A percentile compares a stretch with the other conserved stretches of the same genome.
These are phyloP conservation scores for Panorpa germanica DNA, from an alignment of 2,888 invertebrate genomes.

Conservation along the genomic window DNA sequence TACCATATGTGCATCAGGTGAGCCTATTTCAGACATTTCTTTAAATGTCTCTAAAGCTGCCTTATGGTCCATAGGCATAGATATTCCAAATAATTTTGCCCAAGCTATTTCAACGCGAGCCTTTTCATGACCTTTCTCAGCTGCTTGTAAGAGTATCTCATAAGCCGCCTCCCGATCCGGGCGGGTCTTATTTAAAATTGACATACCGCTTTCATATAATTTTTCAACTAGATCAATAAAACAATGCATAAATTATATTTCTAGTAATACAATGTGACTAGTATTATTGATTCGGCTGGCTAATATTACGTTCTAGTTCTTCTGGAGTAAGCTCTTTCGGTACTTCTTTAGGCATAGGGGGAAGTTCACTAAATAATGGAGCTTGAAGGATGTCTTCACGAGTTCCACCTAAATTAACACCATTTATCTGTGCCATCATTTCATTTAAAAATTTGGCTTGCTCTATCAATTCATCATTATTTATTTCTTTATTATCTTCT, in stretches of 20 bases:
- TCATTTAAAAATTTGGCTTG: too few species aligned
- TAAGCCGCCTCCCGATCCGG: conserved; percentile 58
- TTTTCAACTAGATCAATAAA: conserved; percentile 39
- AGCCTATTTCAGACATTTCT: conserved; percentile 52
- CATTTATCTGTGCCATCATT: conserved; percentile 6
- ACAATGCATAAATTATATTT: conserved; percentile 8
- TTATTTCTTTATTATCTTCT: too few species aligned
- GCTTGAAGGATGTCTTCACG: not conserved
- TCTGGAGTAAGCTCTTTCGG: conserved; percentile 36
- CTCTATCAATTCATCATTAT: too few species aligned
- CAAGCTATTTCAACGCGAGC: conserved; percentile 77
- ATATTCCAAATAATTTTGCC: conserved; percentile 72
- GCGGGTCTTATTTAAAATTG: conserved; percentile 48
- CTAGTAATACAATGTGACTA: conserved; percentile 5
- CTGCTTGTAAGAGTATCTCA: conserved; percentile 56
- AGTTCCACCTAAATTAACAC: conserved; percentile 4
- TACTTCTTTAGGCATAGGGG: conserved; percentile 22
- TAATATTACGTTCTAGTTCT: conserved; percentile 39
- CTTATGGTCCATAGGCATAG: conserved; percentile 53
- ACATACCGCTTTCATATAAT: conserved; percentile 51
- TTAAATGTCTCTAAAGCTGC: conserved; percentile 60
- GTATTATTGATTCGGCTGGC: not conserved
- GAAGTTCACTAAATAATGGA: not conserved
- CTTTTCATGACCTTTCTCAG: conserved; percentile 58
- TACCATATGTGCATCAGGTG: conserved; percentile 81